Evolutionary conservation across 1,140 invertebrate species (phyloP), one percentile per base, ranked within the genome.

Genomic region (Probaryconus sp.): DNA sequence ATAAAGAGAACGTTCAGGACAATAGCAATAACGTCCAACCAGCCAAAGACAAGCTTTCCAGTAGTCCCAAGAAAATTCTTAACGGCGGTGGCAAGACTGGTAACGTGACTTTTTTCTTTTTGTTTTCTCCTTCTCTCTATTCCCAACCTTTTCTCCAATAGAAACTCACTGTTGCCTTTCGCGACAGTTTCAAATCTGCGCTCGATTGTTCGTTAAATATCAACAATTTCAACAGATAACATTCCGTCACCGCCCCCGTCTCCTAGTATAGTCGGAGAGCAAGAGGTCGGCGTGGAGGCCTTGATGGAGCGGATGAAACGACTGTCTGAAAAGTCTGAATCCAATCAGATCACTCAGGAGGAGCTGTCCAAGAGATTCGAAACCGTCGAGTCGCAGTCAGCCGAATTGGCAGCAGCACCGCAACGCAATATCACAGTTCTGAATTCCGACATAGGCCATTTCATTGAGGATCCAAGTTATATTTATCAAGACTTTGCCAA

Each of bases 401-500:
- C 92, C 2, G 93, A 94, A 84, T 81, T 93, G 75, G 88, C 89
- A 2, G 89, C 91, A 3, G 89, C 89, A 5, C 88, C 89, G 65
- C 89, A 65, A 51, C 83, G 82, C 51, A 86, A 63, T 61, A 87
- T 79, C 75, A 78, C 78, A 11, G 78, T 84, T 47, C 80, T 89
- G 28, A 86, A 89, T 42, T 89, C 91, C 4, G 92, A 92, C 76
- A 91, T 94, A 31, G 90, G 91, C 7, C 92, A 91, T 38, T 94
- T 93, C 82, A 91, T 95, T 31, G 91, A 94, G 28, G 94, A 96
- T 85, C 89, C 92, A 0, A 90, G 89, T 18, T 97, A 94, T 83
- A 90, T 91, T 14, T 96, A 96, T 80, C 90, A 93, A 80, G 95
- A 96, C 84, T 97, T 96, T 88, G 92, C 93, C 6, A 92, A 92